phyloP scores from a whole-genome alignment of 2,113 vertebrate species.

The Calypte anna region DNA sequence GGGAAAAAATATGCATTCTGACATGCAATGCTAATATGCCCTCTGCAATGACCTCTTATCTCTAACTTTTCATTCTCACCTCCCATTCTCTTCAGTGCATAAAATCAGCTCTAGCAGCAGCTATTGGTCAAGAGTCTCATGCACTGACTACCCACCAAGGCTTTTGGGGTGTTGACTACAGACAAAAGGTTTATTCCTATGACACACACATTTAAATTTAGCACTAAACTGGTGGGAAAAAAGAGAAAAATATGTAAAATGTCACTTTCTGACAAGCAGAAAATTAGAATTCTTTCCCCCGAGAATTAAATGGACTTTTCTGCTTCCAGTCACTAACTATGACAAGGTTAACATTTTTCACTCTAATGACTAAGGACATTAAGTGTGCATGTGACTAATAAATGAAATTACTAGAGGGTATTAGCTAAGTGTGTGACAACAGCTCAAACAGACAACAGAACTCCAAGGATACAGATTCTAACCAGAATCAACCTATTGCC shows the following conservation, averaged over 20 bases:
- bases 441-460: constrained; percentile 27
- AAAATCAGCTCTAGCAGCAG: constrained; percentile 17
- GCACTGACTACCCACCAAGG: neutral
- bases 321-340: constrained; percentile 74
- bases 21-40: constrained; percentile 1
- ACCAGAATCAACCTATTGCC: neutral
- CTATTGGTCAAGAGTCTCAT: constrained; percentile 33
- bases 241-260: constrained; percentile 74
- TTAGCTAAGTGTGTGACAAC: constrained; percentile 38
- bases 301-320: constrained; percentile 72
- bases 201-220: constrained; percentile 68
- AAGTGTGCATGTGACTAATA: constrained; percentile 59
- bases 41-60: constrained; percentile 28
- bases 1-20: constrained; percentile 23
- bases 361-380: constrained; percentile 74
- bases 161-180: constrained; percentile 48
- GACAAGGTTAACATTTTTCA: constrained; percentile 78
- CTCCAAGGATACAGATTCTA: neutral
- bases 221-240: constrained; percentile 43
- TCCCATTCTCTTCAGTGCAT: constrained; percentile 16
- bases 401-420: constrained; percentile 58
- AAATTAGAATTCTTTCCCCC: constrained; percentile 74
- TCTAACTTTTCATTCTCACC: neutral
- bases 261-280: constrained; percentile 77
- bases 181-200: constrained; percentile 54